A percentile compares a stretch with the other conserved stretches of the same genome.
phyloP scores from a whole-genome alignment of 2,888 invertebrate species.

The Erebia ligea region DNA sequence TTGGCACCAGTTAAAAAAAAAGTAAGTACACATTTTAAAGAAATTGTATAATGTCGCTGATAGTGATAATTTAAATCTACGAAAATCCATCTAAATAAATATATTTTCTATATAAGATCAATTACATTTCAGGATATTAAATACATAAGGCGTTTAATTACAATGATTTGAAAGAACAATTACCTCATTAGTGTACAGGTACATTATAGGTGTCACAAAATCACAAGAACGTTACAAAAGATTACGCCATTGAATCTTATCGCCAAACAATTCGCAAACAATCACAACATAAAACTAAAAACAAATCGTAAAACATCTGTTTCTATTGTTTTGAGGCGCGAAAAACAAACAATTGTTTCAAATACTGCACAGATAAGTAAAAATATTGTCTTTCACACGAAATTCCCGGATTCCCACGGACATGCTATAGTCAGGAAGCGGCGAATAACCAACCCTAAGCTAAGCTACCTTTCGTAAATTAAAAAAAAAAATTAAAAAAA shows the following conservation, averaged over 20 bases:
- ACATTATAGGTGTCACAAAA: background rate
- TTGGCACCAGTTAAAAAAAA: too few relatives aligned
- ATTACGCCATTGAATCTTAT: background rate
- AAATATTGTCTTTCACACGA: slow-evolving; percentile 30
- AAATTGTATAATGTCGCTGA: too few relatives aligned
- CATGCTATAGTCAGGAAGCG: slow-evolving; percentile 53
- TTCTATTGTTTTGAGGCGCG: slow-evolving; percentile 37
- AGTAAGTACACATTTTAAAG: too few relatives aligned
- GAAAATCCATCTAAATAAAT: too few relatives aligned
- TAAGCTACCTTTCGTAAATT: slow-evolving; percentile 49
- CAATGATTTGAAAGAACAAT: too few relatives aligned
- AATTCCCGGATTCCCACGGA: slow-evolving; percentile 54
- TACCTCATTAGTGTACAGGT: too few relatives aligned
- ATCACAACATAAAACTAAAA: slow-evolving; percentile 12
- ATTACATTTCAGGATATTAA: too few relatives aligned
- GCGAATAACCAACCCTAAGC: slow-evolving; percentile 47
- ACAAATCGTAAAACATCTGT: slow-evolving; percentile 39
- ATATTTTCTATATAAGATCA: too few relatives aligned
- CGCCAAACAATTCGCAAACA: background rate
- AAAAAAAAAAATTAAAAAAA: slow-evolving; percentile 46
- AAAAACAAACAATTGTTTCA: slow-evolving; percentile 40
- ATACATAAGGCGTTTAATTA: too few relatives aligned
- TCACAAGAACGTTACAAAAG: background rate
- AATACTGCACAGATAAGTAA: slow-evolving; percentile 30
- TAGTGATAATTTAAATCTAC: too few relatives aligned